Conservation (phyloP, 2,888 invertebrate species). For the Alitta virens region DNA sequence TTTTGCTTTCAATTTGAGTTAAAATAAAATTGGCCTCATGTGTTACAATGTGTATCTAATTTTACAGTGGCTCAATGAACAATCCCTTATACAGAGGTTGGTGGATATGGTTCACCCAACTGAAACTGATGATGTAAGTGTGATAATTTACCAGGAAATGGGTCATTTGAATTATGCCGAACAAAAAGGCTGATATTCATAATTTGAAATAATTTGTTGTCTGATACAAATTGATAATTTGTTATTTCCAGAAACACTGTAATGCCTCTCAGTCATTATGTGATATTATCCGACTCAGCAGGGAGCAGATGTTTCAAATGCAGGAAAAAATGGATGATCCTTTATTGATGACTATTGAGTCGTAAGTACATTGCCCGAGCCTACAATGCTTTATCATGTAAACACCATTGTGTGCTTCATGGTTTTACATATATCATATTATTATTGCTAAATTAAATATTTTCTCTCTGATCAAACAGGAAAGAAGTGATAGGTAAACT, state of each 20-base stretch:
- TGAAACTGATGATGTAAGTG: slow-evolving; percentile 65
- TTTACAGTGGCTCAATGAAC: slow-evolving; percentile 83
- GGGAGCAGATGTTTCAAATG: slow-evolving; percentile 53
- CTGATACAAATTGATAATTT: neutral
- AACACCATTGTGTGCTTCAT: too few species aligned
- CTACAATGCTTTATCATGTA: too few species aligned
- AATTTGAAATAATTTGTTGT: neutral
- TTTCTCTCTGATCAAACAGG: slow-evolving; percentile 50
- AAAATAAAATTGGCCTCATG: too few species aligned
- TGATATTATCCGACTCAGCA: slow-evolving; percentile 71
- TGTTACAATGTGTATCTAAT: neutral
- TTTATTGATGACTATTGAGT: slow-evolving; percentile 72
- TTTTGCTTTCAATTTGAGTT: neutral
- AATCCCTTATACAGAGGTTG: slow-evolving; percentile 81
- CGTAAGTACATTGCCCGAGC: slow-evolving; percentile 64
- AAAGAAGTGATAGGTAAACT: slow-evolving; percentile 69
- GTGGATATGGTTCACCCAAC: slow-evolving; percentile 67
- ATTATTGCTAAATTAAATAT: too few species aligned
- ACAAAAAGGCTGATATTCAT: neutral
- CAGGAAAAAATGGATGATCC: slow-evolving; percentile 68
- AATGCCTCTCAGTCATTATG: slow-evolving; percentile 86
- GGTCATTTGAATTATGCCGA: slow-evolving; percentile 1
- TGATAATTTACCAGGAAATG: too few species aligned
- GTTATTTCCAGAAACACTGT: slow-evolving; percentile 65
- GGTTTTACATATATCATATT: too few species aligned